Conservation (phyloP, 2,113 vertebrate species). For the Ammodytes dubius region DNA sequence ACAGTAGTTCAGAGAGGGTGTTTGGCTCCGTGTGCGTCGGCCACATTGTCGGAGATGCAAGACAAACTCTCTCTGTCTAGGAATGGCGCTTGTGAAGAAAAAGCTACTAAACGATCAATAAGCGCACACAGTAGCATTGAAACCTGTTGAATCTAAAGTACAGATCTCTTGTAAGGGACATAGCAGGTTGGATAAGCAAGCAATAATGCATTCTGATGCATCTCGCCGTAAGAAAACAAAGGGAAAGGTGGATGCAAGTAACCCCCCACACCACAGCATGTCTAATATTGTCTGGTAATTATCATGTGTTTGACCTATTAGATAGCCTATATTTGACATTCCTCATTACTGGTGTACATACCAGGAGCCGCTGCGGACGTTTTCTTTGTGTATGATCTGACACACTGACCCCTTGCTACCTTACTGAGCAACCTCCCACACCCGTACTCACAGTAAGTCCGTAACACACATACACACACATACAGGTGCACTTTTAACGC, state of each 20-base stretch:
- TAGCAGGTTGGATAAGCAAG: not conserved
- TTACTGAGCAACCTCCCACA: constrained; percentile 11
- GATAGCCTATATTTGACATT: not conserved
- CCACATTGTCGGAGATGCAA: constrained; percentile 53
- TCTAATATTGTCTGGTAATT: not conserved
- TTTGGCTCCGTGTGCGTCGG: constrained; percentile 38
- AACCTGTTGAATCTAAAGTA: constrained; percentile 9
- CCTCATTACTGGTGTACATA: constrained; percentile 18
- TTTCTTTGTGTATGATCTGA: constrained; percentile 37
- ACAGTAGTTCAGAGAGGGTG: constrained; percentile 52
- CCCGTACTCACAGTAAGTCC: not conserved
- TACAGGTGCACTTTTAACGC: constrained; percentile 15
- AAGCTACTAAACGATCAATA: constrained; percentile 34
- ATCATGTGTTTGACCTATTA: constrained; percentile 15
- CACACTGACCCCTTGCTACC: constrained; percentile 37
- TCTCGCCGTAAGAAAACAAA: not conserved
- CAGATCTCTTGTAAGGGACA: not conserved
- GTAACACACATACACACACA: constrained; percentile 15
- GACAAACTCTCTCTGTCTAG: constrained; percentile 54
- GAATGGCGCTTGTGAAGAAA: constrained; percentile 51
- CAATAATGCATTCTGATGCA: not conserved
- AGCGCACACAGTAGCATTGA: constrained; percentile 20
- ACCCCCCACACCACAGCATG: not conserved
- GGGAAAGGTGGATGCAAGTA: no score
- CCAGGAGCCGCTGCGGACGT: not conserved